Percentiles rank a stretch among this genome's conserved stretches.
Conservation (phyloP, 2,797 vertebrate genomes). For the Harpagifer antarcticus region DNA sequence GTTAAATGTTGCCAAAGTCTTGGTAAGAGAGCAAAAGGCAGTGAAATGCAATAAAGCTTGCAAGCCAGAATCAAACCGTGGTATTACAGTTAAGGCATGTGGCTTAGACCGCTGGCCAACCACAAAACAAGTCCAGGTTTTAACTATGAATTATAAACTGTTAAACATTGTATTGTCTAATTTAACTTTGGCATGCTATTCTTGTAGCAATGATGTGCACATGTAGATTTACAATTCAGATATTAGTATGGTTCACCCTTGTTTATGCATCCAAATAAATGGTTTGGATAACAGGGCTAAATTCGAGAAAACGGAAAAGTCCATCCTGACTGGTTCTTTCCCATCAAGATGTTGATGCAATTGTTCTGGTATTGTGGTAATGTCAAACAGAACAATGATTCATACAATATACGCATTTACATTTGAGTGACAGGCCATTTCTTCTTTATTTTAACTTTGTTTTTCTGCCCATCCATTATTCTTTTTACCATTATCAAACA, state of each 20-base stretch:
- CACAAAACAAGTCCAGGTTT: conserved; percentile 25
- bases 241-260: background rate
- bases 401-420: background rate
- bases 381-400: conserved; percentile 31
- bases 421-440: conserved; percentile 6
- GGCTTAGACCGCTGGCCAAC: background rate
- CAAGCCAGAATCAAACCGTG: background rate
- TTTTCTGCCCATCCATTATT: conserved; percentile 5
- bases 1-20: background rate
- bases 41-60: conserved; percentile 10
- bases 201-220: background rate
- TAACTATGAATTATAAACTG: conserved; percentile 8
- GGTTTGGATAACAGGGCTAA: background rate
- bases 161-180: background rate
- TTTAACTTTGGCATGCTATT: background rate
- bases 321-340: conserved; percentile 12
- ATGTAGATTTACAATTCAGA: background rate
- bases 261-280: background rate
- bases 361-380: conserved; percentile 15
- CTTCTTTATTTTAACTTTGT: background rate
- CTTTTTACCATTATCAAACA: background rate
- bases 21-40: background rate
- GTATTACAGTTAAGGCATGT: background rate
- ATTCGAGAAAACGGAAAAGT: background rate
- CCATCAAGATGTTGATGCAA: conserved; percentile 3